Base-by-base conservation (phyloP, 2,797 vertebrate species). In the Lutjanus argentimaculatus region DNA sequence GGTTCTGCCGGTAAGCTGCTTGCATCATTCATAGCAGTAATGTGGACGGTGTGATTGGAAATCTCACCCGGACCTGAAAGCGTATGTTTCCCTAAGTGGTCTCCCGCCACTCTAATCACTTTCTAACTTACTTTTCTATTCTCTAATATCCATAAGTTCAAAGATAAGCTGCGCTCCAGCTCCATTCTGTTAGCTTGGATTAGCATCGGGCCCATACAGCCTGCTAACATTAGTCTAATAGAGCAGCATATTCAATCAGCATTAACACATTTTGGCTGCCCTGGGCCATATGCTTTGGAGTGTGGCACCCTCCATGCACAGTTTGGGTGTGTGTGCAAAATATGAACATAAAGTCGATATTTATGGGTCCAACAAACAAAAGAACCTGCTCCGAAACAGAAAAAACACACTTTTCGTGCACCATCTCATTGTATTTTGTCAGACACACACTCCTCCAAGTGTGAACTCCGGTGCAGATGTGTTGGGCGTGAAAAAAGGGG, bases 1-100 rank as follows among this genome's bases (percentile, higher is more conserved):
- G 30, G 48, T 75, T 52, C 72, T 55, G 64, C 58, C 46, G 6
- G 22, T 91, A 93, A 90, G 77, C 91, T 30, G 80, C 87, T 89
- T 76, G 67, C 80, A 81, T 83, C 85, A 83, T 77, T 89, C 88
- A 89, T 79, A 85, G 79, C 68, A 86, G 72, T 79, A 42, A 91
- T 85, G 86, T 71, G 42, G 52, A 79, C 56, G 64, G 87, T 87
- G 89, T 87, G 88, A 87, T 78, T 80, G 84, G 65, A 84, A 91
- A 85, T 84, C 82, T 85, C 85, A 76, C 57, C 68, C 73, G 48
- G 77, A 83, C 82, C 86, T 84, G 80, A 83, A 89, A 93, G 91
- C 90, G 82, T 93, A 93, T 92, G 91, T 92, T 92, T 91, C 86
- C 89, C 75, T 87, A 90, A 92, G 85, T 87, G 90, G 87, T 89